Conservation (phyloP, 2,888 invertebrate species). For the Deilephila porcellus region DNA sequence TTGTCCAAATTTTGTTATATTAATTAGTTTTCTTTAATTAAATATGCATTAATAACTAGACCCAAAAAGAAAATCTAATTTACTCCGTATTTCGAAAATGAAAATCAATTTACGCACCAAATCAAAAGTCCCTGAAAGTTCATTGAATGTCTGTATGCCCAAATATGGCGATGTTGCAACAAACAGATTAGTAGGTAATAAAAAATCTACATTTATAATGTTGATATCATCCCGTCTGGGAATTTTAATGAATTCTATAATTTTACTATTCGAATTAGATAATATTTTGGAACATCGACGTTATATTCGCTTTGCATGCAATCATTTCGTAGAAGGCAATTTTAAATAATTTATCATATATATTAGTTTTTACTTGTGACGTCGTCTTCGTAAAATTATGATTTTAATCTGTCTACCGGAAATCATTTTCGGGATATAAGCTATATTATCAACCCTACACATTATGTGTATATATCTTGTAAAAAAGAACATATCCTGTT, state of each 20-base stretch:
- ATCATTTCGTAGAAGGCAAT: background rate
- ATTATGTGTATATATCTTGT: no score
- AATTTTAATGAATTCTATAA: constrained; percentile 1
- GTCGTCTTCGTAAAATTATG: no score
- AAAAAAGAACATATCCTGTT: no score
- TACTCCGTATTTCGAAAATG: background rate
- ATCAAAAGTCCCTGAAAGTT: constrained; percentile 44
- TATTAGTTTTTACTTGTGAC: no score
- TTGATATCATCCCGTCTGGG: constrained; percentile 3
- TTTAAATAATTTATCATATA: no score
- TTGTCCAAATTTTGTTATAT: no score
- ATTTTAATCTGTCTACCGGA: no score
- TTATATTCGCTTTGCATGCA: background rate
- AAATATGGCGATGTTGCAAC: constrained; percentile 40
- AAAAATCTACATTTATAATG: constrained; percentile 25
- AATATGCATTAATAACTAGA: no score
- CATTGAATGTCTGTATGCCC: constrained; percentile 43
- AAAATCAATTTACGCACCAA: background rate
- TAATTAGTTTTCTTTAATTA: no score
- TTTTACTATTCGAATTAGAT: background rate
- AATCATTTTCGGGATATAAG: no score
- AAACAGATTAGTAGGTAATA: constrained; percentile 43
- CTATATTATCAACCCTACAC: no score
- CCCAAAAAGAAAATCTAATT: no score
- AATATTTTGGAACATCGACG: background rate